These are phyloP conservation scores for Pseudomyrmex cubaensis DNA, from an alignment of 1,140 invertebrate species.

Conservation along the genomic window DNA sequence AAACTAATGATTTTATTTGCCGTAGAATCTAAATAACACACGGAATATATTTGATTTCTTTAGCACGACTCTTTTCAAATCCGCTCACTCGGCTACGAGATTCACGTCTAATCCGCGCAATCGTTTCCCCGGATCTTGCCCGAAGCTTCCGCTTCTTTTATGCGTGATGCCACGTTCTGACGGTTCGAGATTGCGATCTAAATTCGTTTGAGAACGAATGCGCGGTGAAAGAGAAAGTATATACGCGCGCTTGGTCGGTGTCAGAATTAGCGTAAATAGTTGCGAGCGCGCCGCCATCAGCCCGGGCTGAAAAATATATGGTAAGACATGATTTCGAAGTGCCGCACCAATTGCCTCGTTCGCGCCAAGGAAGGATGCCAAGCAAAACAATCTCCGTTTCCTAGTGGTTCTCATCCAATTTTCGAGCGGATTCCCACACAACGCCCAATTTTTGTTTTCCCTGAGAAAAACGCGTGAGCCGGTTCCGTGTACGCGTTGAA, in stretches of 20 bases:
- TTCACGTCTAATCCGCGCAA: constrained; percentile 34
- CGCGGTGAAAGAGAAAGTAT: constrained; percentile 42
- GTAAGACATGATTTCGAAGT: constrained; percentile 58
- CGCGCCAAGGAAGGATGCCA: constrained; percentile 63
- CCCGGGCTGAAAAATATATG: constrained; percentile 47
- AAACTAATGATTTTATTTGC: no score
- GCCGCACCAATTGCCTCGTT: constrained; percentile 67
- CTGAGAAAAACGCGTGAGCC: constrained; percentile 7
- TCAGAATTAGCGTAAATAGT: constrained; percentile 41
- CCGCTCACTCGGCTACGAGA: constrained; percentile 6
- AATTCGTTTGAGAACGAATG: constrained; percentile 44
- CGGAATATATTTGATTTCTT: not conserved
- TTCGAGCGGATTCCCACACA: constrained; percentile 40
- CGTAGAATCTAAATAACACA: no score
- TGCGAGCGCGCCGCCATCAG: not conserved
- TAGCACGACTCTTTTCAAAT: not conserved
- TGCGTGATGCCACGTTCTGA: constrained; percentile 43
- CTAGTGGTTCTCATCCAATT: constrained; percentile 67
- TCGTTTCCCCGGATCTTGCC: constrained; percentile 18
- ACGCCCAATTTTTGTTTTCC: constrained; percentile 52
- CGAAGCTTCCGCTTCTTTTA: constrained; percentile 60
- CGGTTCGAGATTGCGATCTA: constrained; percentile 54
- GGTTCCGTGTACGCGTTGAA: not conserved
- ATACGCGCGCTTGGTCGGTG: constrained; percentile 23
- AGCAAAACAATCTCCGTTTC: constrained; percentile 66